Conservation (phyloP, 1,140 invertebrate genomes). For the Hyles vespertilio region DNA sequence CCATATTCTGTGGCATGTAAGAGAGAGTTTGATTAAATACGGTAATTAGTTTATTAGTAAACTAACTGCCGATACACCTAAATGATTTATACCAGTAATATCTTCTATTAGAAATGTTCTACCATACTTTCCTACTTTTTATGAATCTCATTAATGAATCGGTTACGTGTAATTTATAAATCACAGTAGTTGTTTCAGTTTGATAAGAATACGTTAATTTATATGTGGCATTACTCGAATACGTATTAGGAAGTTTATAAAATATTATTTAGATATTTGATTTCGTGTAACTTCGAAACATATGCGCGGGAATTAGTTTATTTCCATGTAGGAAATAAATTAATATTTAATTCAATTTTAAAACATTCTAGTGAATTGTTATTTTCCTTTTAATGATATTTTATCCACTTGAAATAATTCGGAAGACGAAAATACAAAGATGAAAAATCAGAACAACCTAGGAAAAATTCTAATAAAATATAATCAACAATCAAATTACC, state of each 20-base stretch:
- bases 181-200: not conserved
- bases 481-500: too few relatives aligned
- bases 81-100: conserved; percentile 7
- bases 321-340: conserved; percentile 4
- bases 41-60: conserved; percentile 18
- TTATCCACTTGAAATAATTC: too few relatives aligned
- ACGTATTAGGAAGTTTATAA: too few relatives aligned
- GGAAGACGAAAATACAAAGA: too few relatives aligned
- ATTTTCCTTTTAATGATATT: too few relatives aligned
- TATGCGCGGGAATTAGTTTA: too few relatives aligned
- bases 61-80: conserved; percentile 17
- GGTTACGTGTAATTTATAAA: conserved; percentile 1
- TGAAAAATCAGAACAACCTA: too few relatives aligned
- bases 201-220: not conserved
- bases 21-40: conserved; percentile 11
- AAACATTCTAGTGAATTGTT: not conserved
- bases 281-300: not conserved
- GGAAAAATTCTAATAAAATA: too few relatives aligned
- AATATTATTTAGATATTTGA: not conserved
- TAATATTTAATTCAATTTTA: conserved; percentile 1
- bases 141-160: not conserved
- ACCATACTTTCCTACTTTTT: conserved; percentile 1
- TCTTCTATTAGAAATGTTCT: not conserved
- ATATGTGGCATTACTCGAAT: too few relatives aligned
- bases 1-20: not conserved